These are phyloP conservation scores for Hozukius guyotensis DNA, from an alignment of 2,797 vertebrate species.

Conservation along the genomic window DNA sequence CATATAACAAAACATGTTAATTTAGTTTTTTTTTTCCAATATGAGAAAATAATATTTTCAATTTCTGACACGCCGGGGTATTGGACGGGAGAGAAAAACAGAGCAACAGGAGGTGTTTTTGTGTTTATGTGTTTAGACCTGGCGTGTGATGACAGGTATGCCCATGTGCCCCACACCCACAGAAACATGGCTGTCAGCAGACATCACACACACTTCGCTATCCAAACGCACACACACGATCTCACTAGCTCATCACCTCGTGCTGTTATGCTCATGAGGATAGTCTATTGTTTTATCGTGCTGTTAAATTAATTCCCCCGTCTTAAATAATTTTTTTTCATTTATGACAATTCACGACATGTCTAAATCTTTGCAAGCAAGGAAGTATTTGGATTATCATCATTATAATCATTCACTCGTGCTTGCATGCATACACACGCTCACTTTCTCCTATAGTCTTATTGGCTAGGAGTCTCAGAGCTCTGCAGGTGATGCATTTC, in stretches of 20 bases:
- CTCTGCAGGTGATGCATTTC: conserved; percentile 60
- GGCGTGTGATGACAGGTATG: conserved; percentile 59
- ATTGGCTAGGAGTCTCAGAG: conserved; percentile 12
- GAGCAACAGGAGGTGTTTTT: conserved; percentile 13
- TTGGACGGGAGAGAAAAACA: not conserved
- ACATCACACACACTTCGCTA: conserved; percentile 38
- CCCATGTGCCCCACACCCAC: conserved; percentile 47
- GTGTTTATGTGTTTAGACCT: conserved; percentile 29
- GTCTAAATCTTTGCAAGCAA: not conserved
- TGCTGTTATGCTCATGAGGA: conserved; percentile 3
- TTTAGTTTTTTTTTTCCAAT: not conserved
- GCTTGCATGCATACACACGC: not conserved
- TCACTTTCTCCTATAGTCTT: conserved; percentile 6
- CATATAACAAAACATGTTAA: not conserved
- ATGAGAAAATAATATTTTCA: not conserved
- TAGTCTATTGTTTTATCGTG: not conserved
- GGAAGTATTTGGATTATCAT: not conserved
- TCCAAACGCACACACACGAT: conserved; percentile 3
- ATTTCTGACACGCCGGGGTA: not conserved
- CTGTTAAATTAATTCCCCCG: conserved; percentile 4
- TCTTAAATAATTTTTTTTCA: not conserved
- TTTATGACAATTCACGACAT: not conserved
- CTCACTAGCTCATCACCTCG: not conserved
- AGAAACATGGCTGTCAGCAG: conserved; percentile 56
- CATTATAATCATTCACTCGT: not conserved